Base-by-base conservation (phyloP, 2,888 invertebrate genomes). In the Campopleginae sp. region DNA sequence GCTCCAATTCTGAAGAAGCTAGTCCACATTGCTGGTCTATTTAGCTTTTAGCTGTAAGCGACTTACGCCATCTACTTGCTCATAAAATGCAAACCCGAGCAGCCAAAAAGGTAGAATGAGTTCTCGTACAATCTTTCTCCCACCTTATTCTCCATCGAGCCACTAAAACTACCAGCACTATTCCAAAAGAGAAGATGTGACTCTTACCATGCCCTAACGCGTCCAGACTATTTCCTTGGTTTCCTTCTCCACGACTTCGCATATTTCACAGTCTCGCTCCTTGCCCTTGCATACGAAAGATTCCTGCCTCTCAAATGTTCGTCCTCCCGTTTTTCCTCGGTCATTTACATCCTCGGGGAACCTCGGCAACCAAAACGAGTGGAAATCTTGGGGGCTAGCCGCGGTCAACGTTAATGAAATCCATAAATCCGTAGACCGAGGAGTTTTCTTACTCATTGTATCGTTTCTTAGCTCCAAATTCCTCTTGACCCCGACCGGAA, bases 391-490 rank as follows among this genome's bases (percentile, higher is more conserved):
- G 86, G 89, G 94, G 94, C 95, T 95, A 94, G 95, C 95, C 95
- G 94, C 95, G 94, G 93, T 94, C 94, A 95, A 95, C 95, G 95
- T 95, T 95, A 95, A 95, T 95, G 95, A 95, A 95, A 95, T 95
- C 95, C 95, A 95, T 95, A 95, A 95, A 95, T 95, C 94, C 95
- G 95, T 94, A 94, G 95, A 10, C 54, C 86, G 78, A 77, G 84
- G 80, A 82, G 82, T 88, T 85, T 79, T 79, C 72, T 87, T 87
- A 80, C 80, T 82, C 79, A 86, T 87, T 80, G 48, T 77, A 80
- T 84, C 70, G 14, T 51, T 44, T 54, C 66, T 14, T 74, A 54
- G 23, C 6, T 27, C 10, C 33, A 58, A 63, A n/a, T 63, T 31
- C 5, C 38, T 42, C 54, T 54, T 38, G 54, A 33, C 12, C 58